A percentile compares a stretch with the other conserved stretches of the same genome.
phyloP scores from a whole-genome alignment of 1,140 invertebrate species.

The Drosophila quadrilineata region DNA sequence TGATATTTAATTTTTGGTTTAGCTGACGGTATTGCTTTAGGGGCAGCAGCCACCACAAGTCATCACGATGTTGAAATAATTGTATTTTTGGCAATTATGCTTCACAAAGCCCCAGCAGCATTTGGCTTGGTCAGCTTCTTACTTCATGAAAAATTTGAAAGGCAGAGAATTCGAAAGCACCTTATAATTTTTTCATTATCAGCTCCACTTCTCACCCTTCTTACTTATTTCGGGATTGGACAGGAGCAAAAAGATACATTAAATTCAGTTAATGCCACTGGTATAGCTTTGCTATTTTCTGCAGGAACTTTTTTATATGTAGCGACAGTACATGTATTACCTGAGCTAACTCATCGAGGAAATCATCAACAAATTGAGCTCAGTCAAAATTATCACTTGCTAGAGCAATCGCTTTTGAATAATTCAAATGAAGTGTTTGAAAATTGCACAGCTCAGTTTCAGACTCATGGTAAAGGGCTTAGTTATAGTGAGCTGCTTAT shows the following conservation, averaged over 20 bases:
- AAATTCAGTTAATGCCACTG: slow-evolving; percentile 92
- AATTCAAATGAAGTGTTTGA: slow-evolving; percentile 3
- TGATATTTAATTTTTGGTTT: background rate
- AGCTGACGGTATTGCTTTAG: slow-evolving; percentile 98
- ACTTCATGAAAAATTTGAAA: slow-evolving; percentile 96
- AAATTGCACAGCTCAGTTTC: slow-evolving; percentile 52
- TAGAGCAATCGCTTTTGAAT: slow-evolving; percentile 49
- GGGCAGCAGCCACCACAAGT: slow-evolving; percentile 96
- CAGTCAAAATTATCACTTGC: slow-evolving; percentile 53
- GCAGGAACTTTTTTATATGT: slow-evolving; percentile 99
- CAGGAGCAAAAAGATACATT: slow-evolving; percentile 90
- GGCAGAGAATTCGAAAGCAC: slow-evolving; percentile 91
- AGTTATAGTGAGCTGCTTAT: slow-evolving; percentile 90
- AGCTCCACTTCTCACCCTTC: slow-evolving; percentile 93
- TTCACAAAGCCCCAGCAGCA: slow-evolving; percentile 99
- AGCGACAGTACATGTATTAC: slow-evolving; percentile 98
- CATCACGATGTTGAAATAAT: slow-evolving; percentile 98
- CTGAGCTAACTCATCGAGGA: slow-evolving; percentile 89
- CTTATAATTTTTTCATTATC: slow-evolving; percentile 96
- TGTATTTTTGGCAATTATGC: slow-evolving; percentile 99
- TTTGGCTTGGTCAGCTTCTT: slow-evolving; percentile 99
- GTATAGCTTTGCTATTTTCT: slow-evolving; percentile 98
- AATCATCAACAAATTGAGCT: slow-evolving; percentile 60
- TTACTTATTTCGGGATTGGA: slow-evolving; percentile 97
- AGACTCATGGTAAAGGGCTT: slow-evolving; percentile 83